Evolutionary conservation across 2,888 invertebrate genomes (phyloP).

Genomic region (Callyntrura sp.): DNA sequence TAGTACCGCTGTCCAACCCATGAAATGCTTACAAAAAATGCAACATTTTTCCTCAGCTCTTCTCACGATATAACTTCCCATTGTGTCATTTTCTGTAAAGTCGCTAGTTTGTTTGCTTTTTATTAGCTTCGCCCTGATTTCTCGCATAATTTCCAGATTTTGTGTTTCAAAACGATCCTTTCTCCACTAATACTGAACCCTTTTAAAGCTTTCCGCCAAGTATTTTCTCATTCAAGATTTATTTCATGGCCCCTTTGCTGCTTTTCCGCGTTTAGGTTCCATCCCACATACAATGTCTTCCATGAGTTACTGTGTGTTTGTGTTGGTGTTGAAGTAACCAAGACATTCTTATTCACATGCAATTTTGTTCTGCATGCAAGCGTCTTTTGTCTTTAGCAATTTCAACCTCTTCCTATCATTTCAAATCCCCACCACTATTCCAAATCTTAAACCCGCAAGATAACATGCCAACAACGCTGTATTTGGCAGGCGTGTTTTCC

Average conservation of each 20-base stretch:
- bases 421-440: neutral
- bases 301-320: neutral
- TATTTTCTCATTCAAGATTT: no score
- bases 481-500: constrained; percentile 48
- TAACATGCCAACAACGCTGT: constrained; percentile 46
- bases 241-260: neutral
- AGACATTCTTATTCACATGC: constrained; percentile 22
- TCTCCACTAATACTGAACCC: neutral
- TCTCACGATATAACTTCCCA: no score
- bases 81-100: neutral
- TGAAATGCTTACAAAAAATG: neutral
- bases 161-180: neutral
- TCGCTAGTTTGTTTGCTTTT: neutral
- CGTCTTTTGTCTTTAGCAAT: constrained; percentile 43
- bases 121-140: neutral
- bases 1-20: no score
- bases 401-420: constrained; percentile 31
- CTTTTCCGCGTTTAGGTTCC: no score
- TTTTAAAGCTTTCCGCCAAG: no score
- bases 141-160: neutral
- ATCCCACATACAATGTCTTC: no score
- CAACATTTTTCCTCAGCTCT: neutral
- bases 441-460: neutral
- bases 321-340: neutral
- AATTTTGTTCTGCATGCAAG: constrained; percentile 18